Percentiles rank a stretch among this genome's conserved stretches.
These are phyloP conservation scores for Porites evermanni DNA, from an alignment of 92 coral and sea anemone species.

Conservation along the genomic window DNA sequence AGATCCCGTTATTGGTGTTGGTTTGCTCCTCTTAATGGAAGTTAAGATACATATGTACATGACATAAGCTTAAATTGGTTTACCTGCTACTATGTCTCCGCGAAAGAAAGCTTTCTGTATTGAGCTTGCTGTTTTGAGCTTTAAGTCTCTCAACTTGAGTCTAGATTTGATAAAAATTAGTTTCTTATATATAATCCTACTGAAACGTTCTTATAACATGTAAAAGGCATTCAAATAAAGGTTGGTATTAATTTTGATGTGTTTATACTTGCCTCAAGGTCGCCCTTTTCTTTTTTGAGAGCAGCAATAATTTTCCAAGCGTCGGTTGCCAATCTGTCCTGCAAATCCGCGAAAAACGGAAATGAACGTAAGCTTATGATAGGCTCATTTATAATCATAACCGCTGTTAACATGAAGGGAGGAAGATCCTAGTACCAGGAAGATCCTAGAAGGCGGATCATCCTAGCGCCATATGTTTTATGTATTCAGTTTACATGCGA, in stretches of 20 bases:
- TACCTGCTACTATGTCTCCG: constrained; percentile 4
- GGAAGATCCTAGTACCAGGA: no score
- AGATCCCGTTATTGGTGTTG: background rate
- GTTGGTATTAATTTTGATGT: background rate
- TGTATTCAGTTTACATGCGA: no score
- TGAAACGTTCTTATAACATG: no score
- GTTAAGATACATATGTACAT: background rate
- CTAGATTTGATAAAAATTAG: constrained; percentile 11
- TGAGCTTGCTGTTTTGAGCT: constrained; percentile 23
- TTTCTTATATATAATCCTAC: no score
- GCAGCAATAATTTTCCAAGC: constrained; percentile 88
- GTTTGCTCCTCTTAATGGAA: background rate
- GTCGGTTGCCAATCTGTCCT: constrained; percentile 82
- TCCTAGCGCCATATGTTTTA: no score
- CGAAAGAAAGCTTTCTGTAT: background rate
- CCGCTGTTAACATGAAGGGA: no score
- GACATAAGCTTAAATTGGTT: background rate
- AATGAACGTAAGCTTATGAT: no score
- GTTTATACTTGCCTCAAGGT: constrained; percentile 64
- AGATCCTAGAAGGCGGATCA: no score
- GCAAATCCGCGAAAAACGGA: background rate
- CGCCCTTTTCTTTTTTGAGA: constrained; percentile 78
- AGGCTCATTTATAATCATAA: no score
- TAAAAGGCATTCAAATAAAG: no score
- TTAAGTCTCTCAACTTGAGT: constrained; percentile 18